These are phyloP conservation scores for Ibycter americanus DNA, from an alignment of 2,797 vertebrate genomes.

Conservation along the genomic window DNA sequence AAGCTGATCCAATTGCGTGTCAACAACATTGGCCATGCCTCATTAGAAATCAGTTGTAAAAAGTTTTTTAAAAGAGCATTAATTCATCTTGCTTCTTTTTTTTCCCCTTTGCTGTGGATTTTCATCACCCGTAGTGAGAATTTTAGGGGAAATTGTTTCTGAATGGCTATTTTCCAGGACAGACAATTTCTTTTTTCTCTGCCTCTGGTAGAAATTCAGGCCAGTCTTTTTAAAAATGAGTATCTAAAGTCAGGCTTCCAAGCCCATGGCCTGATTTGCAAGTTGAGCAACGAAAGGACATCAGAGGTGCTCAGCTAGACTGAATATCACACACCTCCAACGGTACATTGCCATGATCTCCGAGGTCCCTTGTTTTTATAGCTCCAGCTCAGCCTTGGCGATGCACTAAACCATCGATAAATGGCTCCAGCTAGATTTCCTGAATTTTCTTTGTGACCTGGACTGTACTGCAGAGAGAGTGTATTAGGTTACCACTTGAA, in stretches of 20 bases:
- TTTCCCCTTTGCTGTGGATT: not conserved
- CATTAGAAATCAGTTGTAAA: slow-evolving; percentile 52
- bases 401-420: not conserved
- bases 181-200: not conserved
- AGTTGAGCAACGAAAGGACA: not conserved
- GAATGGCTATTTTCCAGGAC: slow-evolving; percentile 8
- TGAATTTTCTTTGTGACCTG: not conserved
- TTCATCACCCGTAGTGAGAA: not conserved
- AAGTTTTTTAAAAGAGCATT: slow-evolving; percentile 27
- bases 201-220: not conserved
- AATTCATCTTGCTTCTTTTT: slow-evolving; percentile 23
- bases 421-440: not conserved
- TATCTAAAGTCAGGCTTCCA: not conserved
- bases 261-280: not conserved
- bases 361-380: not conserved
- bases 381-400: not conserved
- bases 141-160: slow-evolving; percentile 30
- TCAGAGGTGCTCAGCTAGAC: not conserved
- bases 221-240: not conserved
- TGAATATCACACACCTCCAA: rapidly evolving
- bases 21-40: slow-evolving; percentile 42
- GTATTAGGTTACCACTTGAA: not conserved
- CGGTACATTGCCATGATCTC: not conserved
- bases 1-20: slow-evolving; percentile 30
- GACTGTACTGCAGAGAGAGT: not conserved